These are phyloP conservation scores for Aphelinus atriplicis DNA, from an alignment of 1,140 invertebrate species.

Conservation along the genomic window DNA sequence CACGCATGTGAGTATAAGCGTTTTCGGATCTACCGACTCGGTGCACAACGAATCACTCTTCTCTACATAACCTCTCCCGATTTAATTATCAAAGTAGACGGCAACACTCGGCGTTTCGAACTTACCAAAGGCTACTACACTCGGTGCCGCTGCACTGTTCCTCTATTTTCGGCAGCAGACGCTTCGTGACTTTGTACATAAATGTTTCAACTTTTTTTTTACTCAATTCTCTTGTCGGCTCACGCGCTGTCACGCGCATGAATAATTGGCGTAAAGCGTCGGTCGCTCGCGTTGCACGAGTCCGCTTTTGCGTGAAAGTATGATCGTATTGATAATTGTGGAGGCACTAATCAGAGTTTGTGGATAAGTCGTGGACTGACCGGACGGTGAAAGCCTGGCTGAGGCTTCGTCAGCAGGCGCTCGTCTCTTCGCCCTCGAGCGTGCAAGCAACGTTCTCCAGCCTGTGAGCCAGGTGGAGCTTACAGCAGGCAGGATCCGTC, in stretches of 20 bases:
- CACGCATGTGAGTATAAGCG: background rate
- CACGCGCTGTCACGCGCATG: background rate
- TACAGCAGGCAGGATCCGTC: constrained; percentile 81
- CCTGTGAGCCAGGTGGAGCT: constrained; percentile 88
- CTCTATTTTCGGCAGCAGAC: constrained; percentile 1
- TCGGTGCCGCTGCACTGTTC: constrained; percentile 5
- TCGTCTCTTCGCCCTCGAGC: constrained; percentile 80
- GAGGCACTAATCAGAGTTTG: constrained; percentile 65
- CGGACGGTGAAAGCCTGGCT: constrained; percentile 54
- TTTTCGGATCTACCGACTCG: constrained; percentile 5
- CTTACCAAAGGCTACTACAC: constrained; percentile 26
- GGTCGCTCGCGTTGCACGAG: constrained; percentile 5
- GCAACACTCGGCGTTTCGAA: constrained; percentile 21
- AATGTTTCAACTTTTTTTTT: background rate
- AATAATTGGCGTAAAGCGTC: constrained; percentile 11
- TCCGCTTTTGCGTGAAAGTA: constrained; percentile 1
- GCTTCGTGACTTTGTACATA: constrained; percentile 13
- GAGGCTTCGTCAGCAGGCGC: constrained; percentile 62
- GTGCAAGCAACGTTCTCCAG: constrained; percentile 90
- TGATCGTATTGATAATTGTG: constrained; percentile 32
- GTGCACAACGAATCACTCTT: background rate
- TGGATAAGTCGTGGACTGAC: constrained; percentile 57
- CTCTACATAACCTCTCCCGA: constrained; percentile 1
- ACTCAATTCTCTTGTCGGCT: constrained; percentile 3
- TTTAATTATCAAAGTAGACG: constrained; percentile 16